Conservation (phyloP, 2,888 invertebrate species). For the Acronicta aceris region DNA sequence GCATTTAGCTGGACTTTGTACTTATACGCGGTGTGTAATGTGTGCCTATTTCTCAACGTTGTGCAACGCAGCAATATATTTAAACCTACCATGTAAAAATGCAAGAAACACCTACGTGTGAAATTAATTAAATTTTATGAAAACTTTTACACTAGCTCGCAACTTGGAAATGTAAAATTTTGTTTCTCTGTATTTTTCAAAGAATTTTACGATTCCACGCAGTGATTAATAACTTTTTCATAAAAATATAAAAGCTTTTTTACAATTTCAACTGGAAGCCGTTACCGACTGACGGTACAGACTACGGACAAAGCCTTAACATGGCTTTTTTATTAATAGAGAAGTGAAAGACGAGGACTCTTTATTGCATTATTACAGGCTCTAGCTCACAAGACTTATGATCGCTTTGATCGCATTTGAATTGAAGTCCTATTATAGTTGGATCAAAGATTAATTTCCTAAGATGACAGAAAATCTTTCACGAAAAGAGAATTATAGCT, state of each 20-base stretch:
- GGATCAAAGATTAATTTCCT: constrained; percentile 46
- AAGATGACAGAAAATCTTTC: constrained; percentile 47
- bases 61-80: constrained; percentile 46
- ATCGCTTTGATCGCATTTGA: constrained; percentile 43
- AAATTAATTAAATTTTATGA: constrained; percentile 67
- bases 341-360: constrained; percentile 32
- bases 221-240: constrained; percentile 55
- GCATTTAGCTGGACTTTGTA: constrained; percentile 77
- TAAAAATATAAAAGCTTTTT: constrained; percentile 44
- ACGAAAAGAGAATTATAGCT: constrained; percentile 54
- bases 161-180: constrained; percentile 59
- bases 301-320: constrained; percentile 23
- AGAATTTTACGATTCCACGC: constrained; percentile 61
- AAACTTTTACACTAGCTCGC: constrained; percentile 61
- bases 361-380: constrained; percentile 39
- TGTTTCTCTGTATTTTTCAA: constrained; percentile 53
- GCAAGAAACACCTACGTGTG: constrained; percentile 55
- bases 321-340: constrained; percentile 45
- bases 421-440: constrained; percentile 45
- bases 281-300: constrained; percentile 23
- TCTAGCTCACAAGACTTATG: constrained; percentile 26
- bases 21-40: constrained; percentile 56
- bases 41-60: constrained; percentile 27
- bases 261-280: constrained; percentile 31
- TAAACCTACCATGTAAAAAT: constrained; percentile 57